These are phyloP conservation scores for Chrysaora quinquecirrha DNA, from an alignment of 30 jellyfish, hydroid and myxozoan genomes.

Conservation along the genomic window DNA sequence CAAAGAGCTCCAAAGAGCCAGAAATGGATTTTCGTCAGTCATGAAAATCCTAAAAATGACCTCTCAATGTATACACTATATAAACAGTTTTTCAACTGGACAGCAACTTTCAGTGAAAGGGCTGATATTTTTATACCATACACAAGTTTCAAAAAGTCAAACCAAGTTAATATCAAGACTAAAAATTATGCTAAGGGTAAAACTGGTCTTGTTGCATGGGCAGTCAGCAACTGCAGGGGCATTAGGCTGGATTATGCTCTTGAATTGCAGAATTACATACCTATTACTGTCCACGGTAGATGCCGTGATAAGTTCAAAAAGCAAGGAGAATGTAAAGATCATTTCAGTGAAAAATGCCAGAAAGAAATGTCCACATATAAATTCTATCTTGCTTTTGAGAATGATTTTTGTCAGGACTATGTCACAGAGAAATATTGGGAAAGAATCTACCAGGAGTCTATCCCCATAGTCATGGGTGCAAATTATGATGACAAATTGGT, in stretches of 20 bases:
- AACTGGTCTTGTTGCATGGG: slow-evolving; percentile 59
- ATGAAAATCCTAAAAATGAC: not conserved
- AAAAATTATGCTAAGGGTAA: not conserved
- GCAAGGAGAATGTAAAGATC: slow-evolving; percentile 73
- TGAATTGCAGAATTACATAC: slow-evolving; percentile 70
- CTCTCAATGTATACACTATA: not conserved
- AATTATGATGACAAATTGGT: slow-evolving; percentile 47
- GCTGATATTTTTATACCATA: not conserved
- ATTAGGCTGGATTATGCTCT: slow-evolving; percentile 53
- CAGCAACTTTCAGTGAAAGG: slow-evolving; percentile 29
- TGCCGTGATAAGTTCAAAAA: slow-evolving; percentile 62
- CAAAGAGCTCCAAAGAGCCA: slow-evolving; percentile 6
- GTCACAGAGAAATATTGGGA: too few species aligned
- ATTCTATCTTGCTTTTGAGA: too few species aligned
- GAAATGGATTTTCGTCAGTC: slow-evolving; percentile 39
- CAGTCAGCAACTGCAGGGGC: slow-evolving; percentile 81
- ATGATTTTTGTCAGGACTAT: too few species aligned
- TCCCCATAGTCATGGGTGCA: slow-evolving; percentile 92
- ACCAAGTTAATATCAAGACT: not conserved
- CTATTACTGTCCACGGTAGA: slow-evolving; percentile 78
- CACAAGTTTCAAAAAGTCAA: not conserved
- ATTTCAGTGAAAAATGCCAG: slow-evolving; percentile 83
- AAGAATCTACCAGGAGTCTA: slow-evolving; percentile 47
- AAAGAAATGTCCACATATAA: too few species aligned
- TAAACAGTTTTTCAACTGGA: slow-evolving; percentile 5